A percentile compares a stretch with the other conserved stretches of the same genome.
These are phyloP conservation scores for Lepidochitona cinerea DNA, from an alignment of 2,888 invertebrate genomes.

Conservation along the genomic window DNA sequence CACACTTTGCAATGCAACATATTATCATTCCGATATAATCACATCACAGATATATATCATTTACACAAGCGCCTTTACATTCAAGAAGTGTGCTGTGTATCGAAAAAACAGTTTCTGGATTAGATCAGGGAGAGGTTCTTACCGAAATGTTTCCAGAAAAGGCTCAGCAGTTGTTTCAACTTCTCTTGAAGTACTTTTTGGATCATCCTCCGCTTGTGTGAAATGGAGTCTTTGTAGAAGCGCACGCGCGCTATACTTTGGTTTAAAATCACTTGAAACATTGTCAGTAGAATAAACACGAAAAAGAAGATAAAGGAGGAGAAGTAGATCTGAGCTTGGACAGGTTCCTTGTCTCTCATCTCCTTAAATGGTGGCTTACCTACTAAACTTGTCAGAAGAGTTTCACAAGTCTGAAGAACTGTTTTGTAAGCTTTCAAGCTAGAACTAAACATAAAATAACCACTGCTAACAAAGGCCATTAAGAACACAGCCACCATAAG, in stretches of 20 bases:
- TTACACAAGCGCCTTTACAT: too few species aligned
- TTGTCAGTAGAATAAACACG: not conserved
- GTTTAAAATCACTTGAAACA: not conserved
- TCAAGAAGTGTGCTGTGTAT: too few species aligned
- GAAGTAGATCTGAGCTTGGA: not conserved
- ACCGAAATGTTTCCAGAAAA: not conserved
- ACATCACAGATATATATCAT: too few species aligned
- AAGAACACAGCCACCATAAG: slow-evolving; percentile 64
- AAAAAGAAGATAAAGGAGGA: not conserved
- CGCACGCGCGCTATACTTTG: not conserved
- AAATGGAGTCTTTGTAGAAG: not conserved
- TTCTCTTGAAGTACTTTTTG: not conserved
- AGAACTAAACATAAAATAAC: slow-evolving; percentile 51
- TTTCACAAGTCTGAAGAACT: slow-evolving; percentile 41
- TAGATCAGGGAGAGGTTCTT: too few species aligned
- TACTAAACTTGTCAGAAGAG: slow-evolving; percentile 30
- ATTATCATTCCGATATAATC: too few species aligned
- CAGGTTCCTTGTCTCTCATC: not conserved
- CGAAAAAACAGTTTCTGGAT: too few species aligned
- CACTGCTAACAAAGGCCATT: slow-evolving; percentile 56
- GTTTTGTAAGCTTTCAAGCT: slow-evolving; percentile 36
- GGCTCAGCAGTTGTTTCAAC: not conserved
- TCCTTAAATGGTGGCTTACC: not conserved
- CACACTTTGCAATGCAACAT: too few species aligned
- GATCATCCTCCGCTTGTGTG: not conserved